A percentile compares a stretch with the other conserved stretches of the same genome.
phyloP scores from a whole-genome alignment of 2,888 invertebrate genomes.

The Cryptocephalus primarius region DNA sequence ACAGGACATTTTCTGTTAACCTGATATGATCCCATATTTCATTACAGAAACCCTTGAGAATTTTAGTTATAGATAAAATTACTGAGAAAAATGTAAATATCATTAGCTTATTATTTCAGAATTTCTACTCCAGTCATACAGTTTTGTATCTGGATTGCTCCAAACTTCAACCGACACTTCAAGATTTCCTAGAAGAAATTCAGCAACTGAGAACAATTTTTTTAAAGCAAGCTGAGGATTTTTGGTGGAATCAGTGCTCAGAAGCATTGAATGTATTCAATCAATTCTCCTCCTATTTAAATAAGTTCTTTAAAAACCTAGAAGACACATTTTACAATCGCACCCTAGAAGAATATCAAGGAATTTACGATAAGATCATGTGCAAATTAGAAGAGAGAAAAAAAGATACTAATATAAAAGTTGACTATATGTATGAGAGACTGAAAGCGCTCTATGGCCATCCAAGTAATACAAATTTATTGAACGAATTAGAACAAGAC shows the following conservation, averaged over 20 bases:
- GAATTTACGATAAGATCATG: conserved; percentile 2
- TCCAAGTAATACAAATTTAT: conserved; percentile 20
- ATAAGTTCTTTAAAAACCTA: conserved; percentile 6
- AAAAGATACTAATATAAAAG: conserved; percentile 5
- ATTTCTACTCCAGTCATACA: conserved; percentile 21
- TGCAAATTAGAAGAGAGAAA: conserved; percentile 6
- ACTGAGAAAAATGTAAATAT: too few relatives aligned
- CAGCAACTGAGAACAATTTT: conserved; percentile 21
- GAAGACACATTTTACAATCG: conserved; percentile 2
- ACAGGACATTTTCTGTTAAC: too few relatives aligned
- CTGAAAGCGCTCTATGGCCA: conserved; percentile 27
- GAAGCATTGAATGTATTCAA: conserved; percentile 8
- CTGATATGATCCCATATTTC: too few relatives aligned
- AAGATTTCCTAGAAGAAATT: conserved; percentile 22
- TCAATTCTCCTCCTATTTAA: conserved; percentile 2
- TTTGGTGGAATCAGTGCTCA: conserved; percentile 17
- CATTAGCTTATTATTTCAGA: conserved; percentile 8
- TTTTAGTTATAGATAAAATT: too few relatives aligned
- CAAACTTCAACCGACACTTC: conserved; percentile 17
- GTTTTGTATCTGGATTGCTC: conserved; percentile 15
- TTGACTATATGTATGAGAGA: conserved; percentile 17
- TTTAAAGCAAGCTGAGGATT: conserved; percentile 24
- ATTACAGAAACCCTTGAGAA: too few relatives aligned
- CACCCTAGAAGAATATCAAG: conserved; percentile 1
- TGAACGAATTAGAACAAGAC: conserved; percentile 19